These are phyloP conservation scores for Aelia acuminata DNA, from an alignment of 2,888 invertebrate species.

Conservation along the genomic window DNA sequence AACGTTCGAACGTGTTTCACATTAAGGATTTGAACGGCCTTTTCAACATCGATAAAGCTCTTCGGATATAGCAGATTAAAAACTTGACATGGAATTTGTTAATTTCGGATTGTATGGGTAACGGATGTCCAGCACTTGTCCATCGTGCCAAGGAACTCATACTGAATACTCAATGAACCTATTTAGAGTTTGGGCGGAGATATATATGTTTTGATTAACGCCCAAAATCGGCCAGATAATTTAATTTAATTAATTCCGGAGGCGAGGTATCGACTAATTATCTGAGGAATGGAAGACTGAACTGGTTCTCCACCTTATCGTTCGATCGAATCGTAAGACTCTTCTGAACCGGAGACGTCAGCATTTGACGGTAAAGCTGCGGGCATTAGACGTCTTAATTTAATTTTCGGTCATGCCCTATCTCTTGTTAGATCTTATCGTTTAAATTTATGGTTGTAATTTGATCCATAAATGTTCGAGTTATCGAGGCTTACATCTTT, in stretches of 20 bases:
- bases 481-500: not conserved
- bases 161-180: not conserved
- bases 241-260: not conserved
- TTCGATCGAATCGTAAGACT: not conserved
- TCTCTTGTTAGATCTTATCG: slow-evolving; percentile 40
- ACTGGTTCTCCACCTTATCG: not conserved
- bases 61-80: not conserved
- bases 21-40: not conserved
- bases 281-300: not conserved
- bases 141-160: not conserved
- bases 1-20: not conserved
- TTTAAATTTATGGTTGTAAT: slow-evolving; percentile 14
- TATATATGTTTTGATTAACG: not conserved
- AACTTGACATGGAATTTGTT: not conserved
- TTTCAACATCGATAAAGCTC: not conserved
- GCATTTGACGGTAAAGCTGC: not conserved
- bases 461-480: slow-evolving; percentile 32
- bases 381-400: slow-evolving; percentile 50
- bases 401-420: slow-evolving; percentile 37
- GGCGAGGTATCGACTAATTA: not conserved
- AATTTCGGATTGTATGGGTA: not conserved
- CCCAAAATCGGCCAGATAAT: not conserved
- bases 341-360: not conserved
- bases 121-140: not conserved
- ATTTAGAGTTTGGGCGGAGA: not conserved